Conservation (phyloP, 1,140 invertebrate species). For the Cydia strobilella region DNA sequence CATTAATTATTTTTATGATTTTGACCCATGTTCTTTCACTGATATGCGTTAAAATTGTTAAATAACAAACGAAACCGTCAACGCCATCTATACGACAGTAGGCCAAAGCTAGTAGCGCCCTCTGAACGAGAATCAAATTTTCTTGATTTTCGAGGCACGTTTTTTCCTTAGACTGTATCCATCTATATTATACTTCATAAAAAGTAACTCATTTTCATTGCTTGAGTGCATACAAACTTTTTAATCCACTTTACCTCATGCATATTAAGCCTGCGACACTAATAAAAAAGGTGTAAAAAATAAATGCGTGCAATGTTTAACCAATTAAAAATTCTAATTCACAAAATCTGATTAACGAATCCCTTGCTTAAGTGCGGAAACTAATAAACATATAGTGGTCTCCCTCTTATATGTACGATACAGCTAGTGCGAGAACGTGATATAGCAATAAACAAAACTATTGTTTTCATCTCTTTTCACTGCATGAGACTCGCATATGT, state of each 20-base stretch:
- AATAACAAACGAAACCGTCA: no score
- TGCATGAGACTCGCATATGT: not conserved
- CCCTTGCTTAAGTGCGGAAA: constrained; percentile 42
- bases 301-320: constrained; percentile 19
- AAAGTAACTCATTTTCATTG: no score
- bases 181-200: no score
- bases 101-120: no score
- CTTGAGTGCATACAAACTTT: not conserved
- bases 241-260: not conserved
- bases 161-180: no score
- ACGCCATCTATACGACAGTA: no score
- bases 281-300: constrained; percentile 2
- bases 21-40: no score
- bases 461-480: constrained; percentile 46
- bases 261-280: not conserved
- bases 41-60: no score
- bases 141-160: no score
- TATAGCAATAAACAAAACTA: constrained; percentile 77
- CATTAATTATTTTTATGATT: no score
- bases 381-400: constrained; percentile 52
- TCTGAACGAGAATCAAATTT: no score
- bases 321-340: constrained; percentile 45
- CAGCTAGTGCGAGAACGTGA: constrained; percentile 61
- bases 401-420: constrained; percentile 52
- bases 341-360: constrained; percentile 47